These are phyloP conservation scores for Drosophila virilis DNA, from an alignment of 1,140 invertebrate genomes.

Conservation along the genomic window DNA sequence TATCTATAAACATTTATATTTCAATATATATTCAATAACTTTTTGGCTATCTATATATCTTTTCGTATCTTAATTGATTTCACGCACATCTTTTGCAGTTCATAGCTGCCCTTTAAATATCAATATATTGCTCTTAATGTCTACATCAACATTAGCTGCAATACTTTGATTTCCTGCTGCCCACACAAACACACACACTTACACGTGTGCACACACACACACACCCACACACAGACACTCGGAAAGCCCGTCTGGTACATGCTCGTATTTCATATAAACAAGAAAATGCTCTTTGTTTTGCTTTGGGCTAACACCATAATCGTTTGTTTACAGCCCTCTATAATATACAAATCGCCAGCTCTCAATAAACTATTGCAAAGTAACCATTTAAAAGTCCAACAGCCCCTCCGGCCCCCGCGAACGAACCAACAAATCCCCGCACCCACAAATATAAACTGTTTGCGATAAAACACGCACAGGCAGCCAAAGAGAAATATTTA, in stretches of 20 bases:
- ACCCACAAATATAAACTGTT: background rate
- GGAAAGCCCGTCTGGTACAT: background rate
- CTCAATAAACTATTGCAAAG: slow-evolving; percentile 24
- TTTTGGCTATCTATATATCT: too few species aligned
- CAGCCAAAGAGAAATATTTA: background rate
- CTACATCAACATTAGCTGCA: background rate
- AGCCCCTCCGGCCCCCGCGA: too few species aligned
- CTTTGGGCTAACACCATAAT: slow-evolving; percentile 17
- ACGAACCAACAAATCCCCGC: background rate
- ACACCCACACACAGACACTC: background rate
- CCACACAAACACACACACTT: background rate
- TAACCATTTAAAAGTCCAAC: slow-evolving; percentile 15
- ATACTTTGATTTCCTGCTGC: slow-evolving; percentile 3
- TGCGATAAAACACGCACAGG: background rate
- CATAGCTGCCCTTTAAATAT: background rate
- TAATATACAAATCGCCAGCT: slow-evolving; percentile 32
- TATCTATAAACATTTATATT: too few species aligned
- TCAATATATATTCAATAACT: too few species aligned
- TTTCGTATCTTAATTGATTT: too few species aligned
- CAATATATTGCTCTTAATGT: background rate
- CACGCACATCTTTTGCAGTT: background rate
- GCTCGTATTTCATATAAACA: slow-evolving; percentile 35
- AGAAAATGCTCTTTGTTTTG: slow-evolving; percentile 25
- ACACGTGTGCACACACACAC: background rate
- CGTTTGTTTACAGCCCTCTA: slow-evolving; percentile 32